Evolutionary conservation across 1,140 invertebrate species (phyloP).

Genomic region (Panagrolaimus sp.): DNA sequence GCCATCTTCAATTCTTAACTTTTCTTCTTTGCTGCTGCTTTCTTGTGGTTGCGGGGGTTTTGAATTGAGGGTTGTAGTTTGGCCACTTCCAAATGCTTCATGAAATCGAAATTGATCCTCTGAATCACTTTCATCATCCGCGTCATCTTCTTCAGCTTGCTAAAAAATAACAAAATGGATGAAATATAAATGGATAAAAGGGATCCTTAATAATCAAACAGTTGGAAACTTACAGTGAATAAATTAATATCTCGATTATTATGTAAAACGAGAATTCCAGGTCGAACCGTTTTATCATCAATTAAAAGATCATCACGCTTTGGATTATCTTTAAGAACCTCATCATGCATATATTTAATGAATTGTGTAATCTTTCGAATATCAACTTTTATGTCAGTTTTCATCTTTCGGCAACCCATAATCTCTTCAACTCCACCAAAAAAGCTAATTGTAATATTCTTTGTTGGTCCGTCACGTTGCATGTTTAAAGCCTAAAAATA

Average conservation of each 20-base stretch:
- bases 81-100: too few species aligned
- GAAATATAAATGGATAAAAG: too few species aligned
- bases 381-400: neutral
- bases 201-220: neutral
- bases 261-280: conserved; percentile 3
- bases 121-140: neutral
- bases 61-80: neutral
- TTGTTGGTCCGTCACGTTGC: neutral
- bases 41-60: neutral
- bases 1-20: conserved; percentile 4
- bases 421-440: conserved; percentile 14
- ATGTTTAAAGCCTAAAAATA: too few species aligned
- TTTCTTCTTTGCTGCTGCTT: neutral
- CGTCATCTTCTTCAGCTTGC: neutral
- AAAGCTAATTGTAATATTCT: conserved; percentile 12
- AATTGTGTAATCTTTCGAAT: conserved; percentile 3
- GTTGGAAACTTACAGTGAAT: conserved; percentile 10
- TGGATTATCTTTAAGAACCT: neutral
- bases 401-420: neutral
- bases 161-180: neutral
- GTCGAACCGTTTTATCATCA: neutral
- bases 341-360: neutral
- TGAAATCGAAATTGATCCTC: too few species aligned
- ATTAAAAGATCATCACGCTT: neutral
- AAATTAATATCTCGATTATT: conserved; percentile 15